Base-by-base conservation (phyloP, 1,140 invertebrate species). In the Lithobius niger region DNA sequence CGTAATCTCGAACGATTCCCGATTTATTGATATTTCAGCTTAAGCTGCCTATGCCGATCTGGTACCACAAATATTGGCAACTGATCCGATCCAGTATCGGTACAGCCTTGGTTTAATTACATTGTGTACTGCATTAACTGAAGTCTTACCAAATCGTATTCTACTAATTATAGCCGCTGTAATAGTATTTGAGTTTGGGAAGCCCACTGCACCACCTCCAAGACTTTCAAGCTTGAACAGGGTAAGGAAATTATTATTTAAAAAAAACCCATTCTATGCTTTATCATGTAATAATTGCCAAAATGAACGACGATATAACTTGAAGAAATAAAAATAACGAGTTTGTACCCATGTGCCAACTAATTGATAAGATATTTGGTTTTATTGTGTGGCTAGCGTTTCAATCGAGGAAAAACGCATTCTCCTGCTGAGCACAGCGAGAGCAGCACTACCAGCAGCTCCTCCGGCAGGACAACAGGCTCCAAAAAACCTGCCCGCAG, bases 121-220 rank as follows among this genome's bases (percentile, higher is more conserved):
- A n/a, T n/a, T n/a, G n/a, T n/a, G n/a, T n/a, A n/a, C n/a, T n/a
- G n/a, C n/a, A n/a, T n/a, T n/a, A n/a, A n/a, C n/a, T n/a, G n/a
- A n/a, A n/a, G n/a, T n/a, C n/a, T n/a, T n/a, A n/a, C n/a, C n/a
- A n/a, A n/a, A n/a, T n/a, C n/a, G n/a, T n/a, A n/a, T n/a, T 4
- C 4, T 51, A 13, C 10, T 19, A 6, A 53, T 6, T 53, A 40
- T 21, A 54, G 54, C 54, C 49, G 54, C 54, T 6, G 54, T 55
- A 15, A 55, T 55, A 40, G 54, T 55, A 3, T 55, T 55, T 49
- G 54, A 55, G 36, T 55, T 55, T 55, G 54, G 47, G n/a, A 55
- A 55, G 22, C 54, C 54, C 13, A 55, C 47, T 36, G 54, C 54
- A 3, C 27, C 54, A n/a, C 54, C 54, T 15, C 54, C 54, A 4